phyloP scores from a whole-genome alignment of 2,888 invertebrate species.

The Notocelia uddmanniana region DNA sequence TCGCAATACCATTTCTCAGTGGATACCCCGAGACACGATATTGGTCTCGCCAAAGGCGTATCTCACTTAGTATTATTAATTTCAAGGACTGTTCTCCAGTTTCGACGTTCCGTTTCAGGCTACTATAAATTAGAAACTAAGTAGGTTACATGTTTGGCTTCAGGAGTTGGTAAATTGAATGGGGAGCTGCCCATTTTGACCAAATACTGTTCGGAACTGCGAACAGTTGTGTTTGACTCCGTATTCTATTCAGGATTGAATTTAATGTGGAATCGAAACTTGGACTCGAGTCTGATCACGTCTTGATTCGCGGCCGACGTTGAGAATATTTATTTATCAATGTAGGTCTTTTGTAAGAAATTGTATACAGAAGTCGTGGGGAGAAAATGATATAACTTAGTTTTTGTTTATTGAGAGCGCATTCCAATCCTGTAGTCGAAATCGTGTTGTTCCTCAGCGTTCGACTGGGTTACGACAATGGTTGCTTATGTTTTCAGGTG shows the following conservation, averaged over 20 bases:
- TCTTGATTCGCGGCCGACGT: constrained; percentile 14
- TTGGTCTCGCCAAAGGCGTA: constrained; percentile 30
- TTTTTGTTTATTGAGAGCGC: constrained; percentile 58
- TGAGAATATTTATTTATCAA: constrained; percentile 26
- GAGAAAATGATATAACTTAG: not conserved
- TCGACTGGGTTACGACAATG: constrained; percentile 63
- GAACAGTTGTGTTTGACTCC: constrained; percentile 16
- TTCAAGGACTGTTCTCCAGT: constrained; percentile 29
- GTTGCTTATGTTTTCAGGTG: constrained; percentile 69
- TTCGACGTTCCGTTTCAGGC: constrained; percentile 16
- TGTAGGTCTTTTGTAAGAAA: not conserved
- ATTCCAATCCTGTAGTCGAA: constrained; percentile 64
- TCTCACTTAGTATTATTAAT: constrained; percentile 41
- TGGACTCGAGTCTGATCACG: constrained; percentile 27
- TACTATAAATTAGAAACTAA: constrained; percentile 32
- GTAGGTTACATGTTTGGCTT: constrained; percentile 32
- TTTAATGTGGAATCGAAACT: constrained; percentile 29
- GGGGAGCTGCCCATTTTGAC: constrained; percentile 34
- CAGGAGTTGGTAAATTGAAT: constrained; percentile 28
- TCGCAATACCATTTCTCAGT: constrained; percentile 37
- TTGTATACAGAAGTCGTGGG: not conserved
- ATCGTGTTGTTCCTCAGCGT: constrained; percentile 63
- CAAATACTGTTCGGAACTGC: not conserved
- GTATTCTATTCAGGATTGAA: constrained; percentile 22
- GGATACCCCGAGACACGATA: constrained; percentile 15